These are phyloP conservation scores for Cynopterus brachyotis DNA, from an alignment of 2,113 vertebrate species.

Conservation along the genomic window DNA sequence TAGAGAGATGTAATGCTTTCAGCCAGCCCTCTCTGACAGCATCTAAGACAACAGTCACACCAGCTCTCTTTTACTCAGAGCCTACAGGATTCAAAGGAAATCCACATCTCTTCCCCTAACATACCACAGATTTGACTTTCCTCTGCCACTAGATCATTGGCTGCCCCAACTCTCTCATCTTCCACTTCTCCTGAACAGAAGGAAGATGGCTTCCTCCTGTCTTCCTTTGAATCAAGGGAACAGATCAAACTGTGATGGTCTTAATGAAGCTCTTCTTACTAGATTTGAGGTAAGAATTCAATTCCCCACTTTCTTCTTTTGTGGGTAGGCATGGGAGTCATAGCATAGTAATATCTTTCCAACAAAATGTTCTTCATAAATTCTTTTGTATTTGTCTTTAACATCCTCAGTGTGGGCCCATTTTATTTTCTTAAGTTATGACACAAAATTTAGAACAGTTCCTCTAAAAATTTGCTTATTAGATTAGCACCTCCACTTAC, in stretches of 20 bases:
- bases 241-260: neutral
- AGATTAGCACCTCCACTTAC: neutral
- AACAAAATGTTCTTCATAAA: neutral
- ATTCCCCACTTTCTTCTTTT: neutral
- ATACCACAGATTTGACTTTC: neutral
- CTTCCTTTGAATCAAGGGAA: neutral
- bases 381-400: neutral
- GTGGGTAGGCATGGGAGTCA: neutral
- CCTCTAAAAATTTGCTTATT: neutral
- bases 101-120: neutral
- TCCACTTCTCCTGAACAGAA: neutral
- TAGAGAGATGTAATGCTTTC: neutral
- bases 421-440: neutral
- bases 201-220: too few relatives aligned
- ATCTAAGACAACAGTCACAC: neutral
- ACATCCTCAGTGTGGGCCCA: neutral
- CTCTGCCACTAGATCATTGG: neutral
- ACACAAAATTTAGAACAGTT: neutral
- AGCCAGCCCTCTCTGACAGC: neutral
- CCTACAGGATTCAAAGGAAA: neutral
- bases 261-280: neutral
- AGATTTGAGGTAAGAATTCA: neutral
- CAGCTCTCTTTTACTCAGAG: neutral
- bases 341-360: neutral
- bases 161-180: neutral